Evolutionary conservation across 2,113 vertebrate genomes (phyloP), one percentile per base, ranked within the genome.

Genomic region (Crotalus tigris): DNA sequence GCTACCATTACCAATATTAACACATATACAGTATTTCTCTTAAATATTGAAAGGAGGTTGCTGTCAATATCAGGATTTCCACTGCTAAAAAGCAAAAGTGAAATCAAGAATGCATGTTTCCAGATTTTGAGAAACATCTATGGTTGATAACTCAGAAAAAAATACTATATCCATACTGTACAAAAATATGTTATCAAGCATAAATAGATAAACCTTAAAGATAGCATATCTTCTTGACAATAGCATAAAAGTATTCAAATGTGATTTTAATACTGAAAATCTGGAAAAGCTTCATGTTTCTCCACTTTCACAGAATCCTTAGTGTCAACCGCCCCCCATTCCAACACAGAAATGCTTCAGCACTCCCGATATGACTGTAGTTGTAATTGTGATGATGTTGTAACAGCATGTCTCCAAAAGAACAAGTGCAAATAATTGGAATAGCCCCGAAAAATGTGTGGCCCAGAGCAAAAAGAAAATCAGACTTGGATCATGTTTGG

Each of bases 1-100:
- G 91, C 90, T 91, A 53, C 17, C 21, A 1, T 4, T 85, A 23
- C 85, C 46, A 87, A 12, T 97, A 15, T 97, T 96, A 96, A 97
- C 96, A 90, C 94, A 0, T 95, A 94, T 94, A 39, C 39, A 39
- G 39, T 39, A 81, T 55, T 92, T 17, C 89, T 92, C 23, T 90
- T 64, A 0, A 87, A 1, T 33, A 51, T 91, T 87, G 26, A 61
- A 69, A 7, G 0, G 12, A 19, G 23, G 10, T 57, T 85, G 57
- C 61, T 85, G 39, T 69, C 92, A 85, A 44, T 75, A 61, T 3
- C 88, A 95, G 85, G 33, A 15, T 0, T 86, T 94, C 59, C 39
- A 54, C 5, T 69, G 23, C 4, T 58, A 46, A 44, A 0, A 0
- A 90, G 33, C 58, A 85, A 44, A 21, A 85, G 19, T 33, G 29